A percentile compares a stretch with the other conserved stretches of the same genome.
Evolutionary conservation across 1,140 invertebrate species (phyloP).

Genomic region (Anadara kagoshimensis): DNA sequence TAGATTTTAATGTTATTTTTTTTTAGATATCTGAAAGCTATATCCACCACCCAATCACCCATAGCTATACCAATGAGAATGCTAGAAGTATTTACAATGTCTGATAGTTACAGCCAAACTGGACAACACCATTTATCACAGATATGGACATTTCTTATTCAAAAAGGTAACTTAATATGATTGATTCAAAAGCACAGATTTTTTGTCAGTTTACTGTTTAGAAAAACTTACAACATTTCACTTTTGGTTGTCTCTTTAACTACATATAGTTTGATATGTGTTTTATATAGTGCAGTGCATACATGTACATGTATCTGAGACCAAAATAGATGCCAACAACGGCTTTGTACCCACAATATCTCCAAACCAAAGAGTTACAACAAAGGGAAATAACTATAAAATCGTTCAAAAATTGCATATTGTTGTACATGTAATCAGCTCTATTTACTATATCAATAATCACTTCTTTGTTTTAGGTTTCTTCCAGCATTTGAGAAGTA

Average conservation of each 20-base stretch:
- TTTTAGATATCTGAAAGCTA: conserved; percentile 57
- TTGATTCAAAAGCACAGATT: too few species aligned
- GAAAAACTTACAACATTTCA: too few species aligned
- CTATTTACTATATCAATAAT: not conserved
- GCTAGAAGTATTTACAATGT: conserved; percentile 84
- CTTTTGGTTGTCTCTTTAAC: too few species aligned
- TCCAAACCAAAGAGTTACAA: too few species aligned
- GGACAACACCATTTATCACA: conserved; percentile 6
- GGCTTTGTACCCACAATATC: too few species aligned
- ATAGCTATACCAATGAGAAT: conserved; percentile 86
- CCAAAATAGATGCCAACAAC: too few species aligned
- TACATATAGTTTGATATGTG: too few species aligned
- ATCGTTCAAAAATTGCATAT: too few species aligned
- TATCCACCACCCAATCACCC: conserved; percentile 70
- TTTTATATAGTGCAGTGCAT: too few species aligned
- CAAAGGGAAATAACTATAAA: too few species aligned
- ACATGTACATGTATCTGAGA: too few species aligned
- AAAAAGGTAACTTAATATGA: conserved; percentile 51
- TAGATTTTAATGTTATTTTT: not conserved
- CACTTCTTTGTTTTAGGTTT: conserved; percentile 75
- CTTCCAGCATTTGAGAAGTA: conserved; percentile 81
- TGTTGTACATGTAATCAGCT: not conserved
- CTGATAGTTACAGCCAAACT: conserved; percentile 71
- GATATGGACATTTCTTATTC: conserved; percentile 45
- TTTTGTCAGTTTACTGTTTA: too few species aligned